Base-by-base conservation (phyloP, 2,888 invertebrate genomes). In the Ferrisia virgata region DNA sequence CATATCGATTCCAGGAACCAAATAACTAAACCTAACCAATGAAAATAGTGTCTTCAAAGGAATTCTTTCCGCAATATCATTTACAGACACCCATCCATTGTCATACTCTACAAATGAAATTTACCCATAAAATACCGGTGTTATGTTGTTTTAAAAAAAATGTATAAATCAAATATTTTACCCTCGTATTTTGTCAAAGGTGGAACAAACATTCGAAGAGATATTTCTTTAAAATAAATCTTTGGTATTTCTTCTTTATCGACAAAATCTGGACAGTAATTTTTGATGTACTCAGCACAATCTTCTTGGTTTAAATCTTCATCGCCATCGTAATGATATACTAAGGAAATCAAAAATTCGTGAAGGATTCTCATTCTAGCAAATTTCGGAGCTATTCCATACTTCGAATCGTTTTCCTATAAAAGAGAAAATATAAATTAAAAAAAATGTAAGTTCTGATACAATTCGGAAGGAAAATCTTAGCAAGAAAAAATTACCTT, bases 121-220 rank as follows among this genome's bases (percentile, higher is more conserved):
- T 15, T 82, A 25, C n/a, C n/a, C n/a, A 15, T 53, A 31, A 82
- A 58, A 82, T 22, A 15, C 8, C 1, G 3, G 1, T 18, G 28
- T n/a, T n/a, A 36, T 39, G 22, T 15, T 36, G 18, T 22, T 33
- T 36, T n/a, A n/a, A n/a, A n/a, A n/a, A n/a, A n/a, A n/a, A 5
- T 22, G 4, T 25, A 84, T 15, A 15, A 53, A 69, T 39, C 11
- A 40, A 31, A 36, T 82, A 28, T 85, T 84, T 85, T 87, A 90
- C 91, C 90, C 85, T 86, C 87, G 86, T 93, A 92, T 72, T 88
- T 87, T 0, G 92, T 92, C 72, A 94, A 87, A 0, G 94, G 93
- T 0, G 93, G 91, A 15, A 95, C 89, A 87, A 94, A 94, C 89
- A 93, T 93, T 87, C 92, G 93, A 93, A 94, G 94, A 86, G 89